Evolutionary conservation across 2,113 vertebrate species (phyloP), one percentile per base, ranked within the genome.

Genomic region (Plecotus auritus): DNA sequence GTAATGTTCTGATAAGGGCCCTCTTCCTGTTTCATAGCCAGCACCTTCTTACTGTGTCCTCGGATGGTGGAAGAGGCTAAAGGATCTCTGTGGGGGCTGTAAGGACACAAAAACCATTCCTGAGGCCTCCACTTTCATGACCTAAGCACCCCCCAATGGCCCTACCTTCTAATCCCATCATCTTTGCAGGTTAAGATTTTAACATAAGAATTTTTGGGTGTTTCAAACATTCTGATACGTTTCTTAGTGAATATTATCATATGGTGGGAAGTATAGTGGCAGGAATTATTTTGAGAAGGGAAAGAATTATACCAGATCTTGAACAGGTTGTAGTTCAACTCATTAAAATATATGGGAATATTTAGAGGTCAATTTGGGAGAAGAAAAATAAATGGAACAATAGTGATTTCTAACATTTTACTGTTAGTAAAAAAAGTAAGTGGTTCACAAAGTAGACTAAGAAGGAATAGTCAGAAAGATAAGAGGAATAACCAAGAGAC

Each of bases 281-380:
- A 92, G 22, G 17, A 77, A 66, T 92, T 67, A 59, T 22, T 85
- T 76, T 37, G 11, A 66, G 61, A 70, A 88, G 3, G 26, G 9
- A 35, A 26, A 84, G 45, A 78, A 54, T 54, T 10, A 67, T 37
- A 91, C 6, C 80, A 94, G 10, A 47, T 82, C 17, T 81, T 85
- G 2, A 42, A 59, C 17, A 84, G 18, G 54, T 91, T 84, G 6
- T 69, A 91, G 47, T 73, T 94, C 26, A 78, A 5, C 76, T 42
- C 14, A 83, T 54, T 74, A 51, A 89, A 64, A 1, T 88, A 1
- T 81, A 42, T 86, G 40, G 69, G 42, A 95, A 73, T 69, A 13
- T 30, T 88, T 40, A 85, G 45, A 81, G 7, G 20, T 73, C 64
- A 74, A 74, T 54, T 85, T 45, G 56, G 47, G 69, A 84, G 42